phyloP scores from a whole-genome alignment of 1,140 invertebrate species.

The Drosophila simulans region DNA sequence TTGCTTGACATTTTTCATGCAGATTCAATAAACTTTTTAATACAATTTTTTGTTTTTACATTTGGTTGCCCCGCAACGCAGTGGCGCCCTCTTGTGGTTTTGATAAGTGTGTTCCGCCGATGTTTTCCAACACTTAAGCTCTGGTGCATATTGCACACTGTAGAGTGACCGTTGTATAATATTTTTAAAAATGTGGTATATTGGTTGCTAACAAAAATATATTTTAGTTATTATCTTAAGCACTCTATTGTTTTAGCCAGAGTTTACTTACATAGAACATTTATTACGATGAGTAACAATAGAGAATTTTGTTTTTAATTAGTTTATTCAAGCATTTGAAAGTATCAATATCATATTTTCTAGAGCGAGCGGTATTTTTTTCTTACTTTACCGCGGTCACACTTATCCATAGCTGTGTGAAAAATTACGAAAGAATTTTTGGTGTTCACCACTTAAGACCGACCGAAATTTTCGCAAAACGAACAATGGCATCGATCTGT shows the following conservation, averaged over 20 bases:
- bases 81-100: slow-evolving; percentile 6
- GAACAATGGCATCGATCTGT: slow-evolving; percentile 87
- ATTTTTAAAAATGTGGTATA: background rate
- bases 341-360: background rate
- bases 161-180: background rate
- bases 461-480: slow-evolving; percentile 70
- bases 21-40: slow-evolving; percentile 2
- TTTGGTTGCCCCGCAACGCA: slow-evolving; percentile 39
- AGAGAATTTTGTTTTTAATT: too few relatives aligned
- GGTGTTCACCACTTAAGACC: slow-evolving; percentile 66
- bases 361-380: background rate
- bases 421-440: slow-evolving; percentile 80
- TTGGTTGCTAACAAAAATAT: too few relatives aligned
- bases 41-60: slow-evolving; percentile 19
- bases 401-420: slow-evolving; percentile 53
- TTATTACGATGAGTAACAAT: too few relatives aligned
- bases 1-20: slow-evolving; percentile 54
- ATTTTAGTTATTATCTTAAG: background rate
- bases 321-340: background rate
- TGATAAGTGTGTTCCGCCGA: background rate
- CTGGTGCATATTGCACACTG: slow-evolving; percentile 13
- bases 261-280: too few relatives aligned
- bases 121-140: slow-evolving; percentile 3
- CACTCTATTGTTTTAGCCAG: too few relatives aligned
- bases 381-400: background rate